These are phyloP conservation scores for Notolepis coatsorum DNA, from an alignment of 2,797 vertebrate species.

Conservation along the genomic window DNA sequence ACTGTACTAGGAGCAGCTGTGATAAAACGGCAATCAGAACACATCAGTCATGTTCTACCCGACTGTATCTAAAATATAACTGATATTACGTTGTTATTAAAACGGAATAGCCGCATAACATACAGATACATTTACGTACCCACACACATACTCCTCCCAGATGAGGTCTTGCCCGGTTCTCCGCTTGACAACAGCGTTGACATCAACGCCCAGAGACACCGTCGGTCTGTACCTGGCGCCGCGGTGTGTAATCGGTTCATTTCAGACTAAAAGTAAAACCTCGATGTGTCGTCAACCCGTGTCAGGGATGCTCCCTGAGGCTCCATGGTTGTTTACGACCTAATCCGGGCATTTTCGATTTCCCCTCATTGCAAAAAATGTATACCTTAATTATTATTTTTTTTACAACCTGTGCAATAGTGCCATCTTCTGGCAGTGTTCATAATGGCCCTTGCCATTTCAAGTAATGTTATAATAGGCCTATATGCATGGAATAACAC, in stretches of 20 bases:
- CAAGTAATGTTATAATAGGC: too few relatives aligned
- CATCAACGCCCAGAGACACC: slow-evolving; percentile 23
- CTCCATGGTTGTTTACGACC: slow-evolving; percentile 54
- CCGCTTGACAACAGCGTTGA: neutral
- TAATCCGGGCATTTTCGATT: slow-evolving; percentile 53
- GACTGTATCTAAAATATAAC: too few relatives aligned
- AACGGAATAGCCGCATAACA: neutral
- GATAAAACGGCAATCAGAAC: too few relatives aligned
- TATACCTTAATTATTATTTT: slow-evolving; percentile 9
- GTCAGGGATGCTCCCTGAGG: slow-evolving; percentile 15
- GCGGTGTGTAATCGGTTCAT: neutral
- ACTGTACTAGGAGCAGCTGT: too few relatives aligned
- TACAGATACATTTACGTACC: neutral
- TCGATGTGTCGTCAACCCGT: slow-evolving; percentile 19
- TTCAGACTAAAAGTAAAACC: slow-evolving; percentile 4
- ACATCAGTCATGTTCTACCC: too few relatives aligned
- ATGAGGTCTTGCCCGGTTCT: slow-evolving; percentile 7
- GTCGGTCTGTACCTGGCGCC: neutral
- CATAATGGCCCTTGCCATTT: neutral
- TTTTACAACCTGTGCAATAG: slow-evolving; percentile 19
- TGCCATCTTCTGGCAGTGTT: slow-evolving; percentile 63
- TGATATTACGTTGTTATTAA: neutral
- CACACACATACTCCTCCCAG: slow-evolving; percentile 51
- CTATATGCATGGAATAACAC: too few relatives aligned
- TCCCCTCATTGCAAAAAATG: slow-evolving; percentile 25